Percentiles rank a stretch among this genome's conserved stretches.
Evolutionary conservation across 2,888 invertebrate species (phyloP).

Genomic region (Amblyjoppa proteus): DNA sequence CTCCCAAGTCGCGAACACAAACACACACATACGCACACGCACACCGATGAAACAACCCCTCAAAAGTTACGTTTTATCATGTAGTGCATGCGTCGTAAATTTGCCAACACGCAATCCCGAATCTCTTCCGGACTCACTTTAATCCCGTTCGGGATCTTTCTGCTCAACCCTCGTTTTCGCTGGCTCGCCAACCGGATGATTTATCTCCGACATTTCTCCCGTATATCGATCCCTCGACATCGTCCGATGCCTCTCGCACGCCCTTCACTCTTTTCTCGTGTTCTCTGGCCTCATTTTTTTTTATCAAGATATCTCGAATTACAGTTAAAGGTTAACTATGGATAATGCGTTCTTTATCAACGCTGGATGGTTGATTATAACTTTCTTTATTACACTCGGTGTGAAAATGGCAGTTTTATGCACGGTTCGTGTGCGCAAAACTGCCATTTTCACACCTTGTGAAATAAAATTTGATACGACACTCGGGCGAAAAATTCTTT

Average conservation of each 20-base stretch:
- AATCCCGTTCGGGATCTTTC: constrained; percentile 55
- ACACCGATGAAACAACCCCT: constrained; percentile 8
- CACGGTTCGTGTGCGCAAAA: no score
- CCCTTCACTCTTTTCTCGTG: constrained; percentile 39
- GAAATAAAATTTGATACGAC: no score
- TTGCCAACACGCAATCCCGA: constrained; percentile 49
- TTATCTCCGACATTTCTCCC: constrained; percentile 53
- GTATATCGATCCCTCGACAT: constrained; percentile 53
- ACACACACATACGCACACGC: neutral
- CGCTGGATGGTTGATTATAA: neutral
- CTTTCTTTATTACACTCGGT: neutral
- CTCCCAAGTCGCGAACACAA: neutral
- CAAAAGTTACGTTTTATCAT: constrained; percentile 36
- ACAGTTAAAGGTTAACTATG: neutral
- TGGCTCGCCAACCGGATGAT: constrained; percentile 51
- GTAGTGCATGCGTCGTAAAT: constrained; percentile 53
- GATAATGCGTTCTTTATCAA: neutral
- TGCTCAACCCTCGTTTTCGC: constrained; percentile 42
- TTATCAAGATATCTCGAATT: neutral
- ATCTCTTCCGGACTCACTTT: constrained; percentile 58
- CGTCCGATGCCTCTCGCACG: constrained; percentile 21
- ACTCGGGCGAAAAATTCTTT: no score
- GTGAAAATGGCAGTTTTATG: no score
- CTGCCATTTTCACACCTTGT: no score
- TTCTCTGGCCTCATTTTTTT: constrained; percentile 10